Conservation (phyloP, 2,113 vertebrate genomes). For the Chlorocebus sabaeus region DNA sequence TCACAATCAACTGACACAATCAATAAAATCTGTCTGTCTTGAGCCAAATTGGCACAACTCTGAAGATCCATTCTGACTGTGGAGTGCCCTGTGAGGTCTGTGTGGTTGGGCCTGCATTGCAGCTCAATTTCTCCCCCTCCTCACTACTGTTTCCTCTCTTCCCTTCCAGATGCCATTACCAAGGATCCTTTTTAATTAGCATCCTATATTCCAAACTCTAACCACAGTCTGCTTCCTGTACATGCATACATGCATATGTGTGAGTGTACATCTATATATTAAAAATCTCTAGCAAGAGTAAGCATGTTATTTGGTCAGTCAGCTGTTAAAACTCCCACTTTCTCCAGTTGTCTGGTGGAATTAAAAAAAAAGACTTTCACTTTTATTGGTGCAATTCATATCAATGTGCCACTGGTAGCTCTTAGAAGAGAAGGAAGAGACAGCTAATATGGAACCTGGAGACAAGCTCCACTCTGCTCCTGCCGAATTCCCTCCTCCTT, state of each 20-base stretch:
- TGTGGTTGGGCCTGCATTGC: accelerated
- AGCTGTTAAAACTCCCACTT: background rate
- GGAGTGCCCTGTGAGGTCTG: background rate
- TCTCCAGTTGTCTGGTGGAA: too few relatives aligned
- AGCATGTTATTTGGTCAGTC: background rate
- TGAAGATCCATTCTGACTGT: background rate
- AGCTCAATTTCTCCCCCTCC: background rate
- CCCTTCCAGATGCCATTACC: background rate
- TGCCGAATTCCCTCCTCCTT: accelerated
- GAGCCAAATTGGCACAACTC: background rate
- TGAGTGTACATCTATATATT: background rate
- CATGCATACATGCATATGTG: accelerated
- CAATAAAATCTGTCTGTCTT: background rate
- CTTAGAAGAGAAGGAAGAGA: background rate
- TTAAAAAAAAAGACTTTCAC: too few relatives aligned
- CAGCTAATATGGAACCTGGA: background rate
- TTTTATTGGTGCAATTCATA: background rate
- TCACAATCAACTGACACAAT: background rate
- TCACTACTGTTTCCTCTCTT: background rate
- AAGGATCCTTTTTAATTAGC: background rate
- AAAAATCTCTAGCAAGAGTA: background rate
- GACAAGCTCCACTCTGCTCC: background rate
- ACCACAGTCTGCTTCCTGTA: background rate
- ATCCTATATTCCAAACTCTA: background rate
- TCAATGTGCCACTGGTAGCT: background rate